Evolutionary conservation across 92 coral and sea anemone genomes (phyloP).

Genomic region (Virgularia gustaviana): DNA sequence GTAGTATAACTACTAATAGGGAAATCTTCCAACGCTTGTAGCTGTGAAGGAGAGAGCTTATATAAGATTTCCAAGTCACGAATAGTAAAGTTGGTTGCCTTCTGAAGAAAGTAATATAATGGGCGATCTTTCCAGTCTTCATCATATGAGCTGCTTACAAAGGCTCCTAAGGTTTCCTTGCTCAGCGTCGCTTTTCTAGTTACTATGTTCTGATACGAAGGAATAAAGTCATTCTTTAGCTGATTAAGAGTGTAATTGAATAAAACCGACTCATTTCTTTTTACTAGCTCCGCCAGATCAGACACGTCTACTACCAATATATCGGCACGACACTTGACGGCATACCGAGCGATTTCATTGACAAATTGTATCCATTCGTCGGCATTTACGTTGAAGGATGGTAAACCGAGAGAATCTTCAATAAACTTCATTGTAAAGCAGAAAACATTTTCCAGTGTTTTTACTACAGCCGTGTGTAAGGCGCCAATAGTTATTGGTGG

Average conservation of each 20-base stretch:
- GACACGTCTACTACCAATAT: not conserved
- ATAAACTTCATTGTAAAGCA: conserved; percentile 20
- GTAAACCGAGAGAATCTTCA: not conserved
- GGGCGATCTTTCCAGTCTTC: not conserved
- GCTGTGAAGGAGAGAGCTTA: conserved; percentile 5
- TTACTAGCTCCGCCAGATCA: conserved; percentile 19
- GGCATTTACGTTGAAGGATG: conserved; percentile 19
- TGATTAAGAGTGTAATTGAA: conserved; percentile 1
- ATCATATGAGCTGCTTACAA: too few species aligned
- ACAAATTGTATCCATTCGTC: conserved; percentile 5
- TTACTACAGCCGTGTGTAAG: conserved; percentile 25
- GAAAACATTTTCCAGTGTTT: conserved; percentile 7
- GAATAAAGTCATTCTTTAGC: conserved; percentile 7
- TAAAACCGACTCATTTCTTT: conserved; percentile 8
- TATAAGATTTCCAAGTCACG: conserved; percentile 23
- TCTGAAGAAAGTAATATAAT: not conserved
- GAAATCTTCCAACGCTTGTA: conserved; percentile 15
- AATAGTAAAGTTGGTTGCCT: conserved; percentile 16
- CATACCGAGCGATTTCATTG: conserved; percentile 9
- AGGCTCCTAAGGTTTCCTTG: too few species aligned
- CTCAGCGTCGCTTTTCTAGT: too few species aligned
- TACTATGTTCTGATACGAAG: not conserved
- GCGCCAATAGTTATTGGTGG: conserved; percentile 18
- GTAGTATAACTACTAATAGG: conserved; percentile 17
- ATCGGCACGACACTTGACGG: conserved; percentile 33